Conservation (phyloP, 2,888 invertebrate species). For the Blera fallax region DNA sequence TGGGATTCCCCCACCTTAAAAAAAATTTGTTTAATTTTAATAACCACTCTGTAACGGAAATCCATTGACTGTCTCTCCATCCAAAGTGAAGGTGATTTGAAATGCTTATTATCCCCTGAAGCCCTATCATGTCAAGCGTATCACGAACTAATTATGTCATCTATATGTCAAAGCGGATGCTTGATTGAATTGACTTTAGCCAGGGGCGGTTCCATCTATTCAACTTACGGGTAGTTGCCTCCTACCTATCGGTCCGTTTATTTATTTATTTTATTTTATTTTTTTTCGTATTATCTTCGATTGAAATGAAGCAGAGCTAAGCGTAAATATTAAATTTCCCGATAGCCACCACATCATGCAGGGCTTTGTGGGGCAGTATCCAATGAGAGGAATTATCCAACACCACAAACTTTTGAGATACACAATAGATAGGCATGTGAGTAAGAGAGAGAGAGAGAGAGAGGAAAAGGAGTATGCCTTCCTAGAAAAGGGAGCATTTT, state of each 20-base stretch:
- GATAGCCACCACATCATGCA: constrained; percentile 9
- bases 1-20: background rate
- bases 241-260: background rate
- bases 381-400: constrained; percentile 60
- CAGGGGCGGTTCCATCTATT: background rate
- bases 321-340: constrained; percentile 48
- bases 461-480: constrained; percentile 9
- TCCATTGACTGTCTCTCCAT: background rate
- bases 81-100: constrained; percentile 45
- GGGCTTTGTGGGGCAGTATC: constrained; percentile 56
- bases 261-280: too few relatives aligned
- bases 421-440: constrained; percentile 50
- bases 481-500: background rate
- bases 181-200: constrained; percentile 67
- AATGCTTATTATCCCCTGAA: constrained; percentile 57
- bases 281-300: constrained; percentile 46
- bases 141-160: constrained; percentile 71
- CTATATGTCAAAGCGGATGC: constrained; percentile 65
- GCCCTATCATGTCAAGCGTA: constrained; percentile 61
- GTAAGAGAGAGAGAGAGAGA: background rate
- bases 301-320: constrained; percentile 48
- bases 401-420: constrained; percentile 53
- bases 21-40: constrained; percentile 15
- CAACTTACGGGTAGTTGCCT: background rate
- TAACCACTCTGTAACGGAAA: background rate